Evolutionary conservation across 2,888 invertebrate genomes (phyloP).

Genomic region (Julus scanicus): DNA sequence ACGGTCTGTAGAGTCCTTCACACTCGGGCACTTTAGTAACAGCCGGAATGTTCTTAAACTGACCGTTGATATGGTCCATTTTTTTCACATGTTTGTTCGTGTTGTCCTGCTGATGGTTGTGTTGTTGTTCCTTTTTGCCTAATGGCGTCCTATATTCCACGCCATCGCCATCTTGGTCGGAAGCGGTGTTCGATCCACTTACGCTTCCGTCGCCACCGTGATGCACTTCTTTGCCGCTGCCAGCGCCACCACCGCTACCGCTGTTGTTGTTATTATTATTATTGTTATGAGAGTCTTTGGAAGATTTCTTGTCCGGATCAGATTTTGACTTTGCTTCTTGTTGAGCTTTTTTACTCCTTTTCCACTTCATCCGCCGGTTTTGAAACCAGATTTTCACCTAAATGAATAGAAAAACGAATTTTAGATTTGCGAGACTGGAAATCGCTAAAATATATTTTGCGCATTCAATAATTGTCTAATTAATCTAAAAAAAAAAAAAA

Average conservation of each 20-base stretch:
- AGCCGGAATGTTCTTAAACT: constrained; percentile 53
- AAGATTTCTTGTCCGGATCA: constrained; percentile 62
- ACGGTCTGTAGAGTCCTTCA: constrained; percentile 69
- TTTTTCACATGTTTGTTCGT: constrained; percentile 49
- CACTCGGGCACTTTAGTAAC: constrained; percentile 56
- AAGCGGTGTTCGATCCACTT: background rate
- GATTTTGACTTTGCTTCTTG: constrained; percentile 75
- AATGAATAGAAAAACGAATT: no score
- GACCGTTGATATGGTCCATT: constrained; percentile 56
- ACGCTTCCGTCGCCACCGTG: background rate
- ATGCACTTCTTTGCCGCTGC: background rate
- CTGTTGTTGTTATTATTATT: constrained; percentile 51
- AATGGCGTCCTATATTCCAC: background rate
- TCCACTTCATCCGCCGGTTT: constrained; percentile 99
- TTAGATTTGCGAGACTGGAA: no score
- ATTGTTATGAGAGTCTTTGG: constrained; percentile 54
- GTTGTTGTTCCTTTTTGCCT: constrained; percentile 37
- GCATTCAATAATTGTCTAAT: no score
- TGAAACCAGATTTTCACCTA: constrained; percentile 99
- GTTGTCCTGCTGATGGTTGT: background rate
- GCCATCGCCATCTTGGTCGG: background rate
- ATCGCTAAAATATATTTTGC: no score
- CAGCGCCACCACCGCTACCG: background rate
- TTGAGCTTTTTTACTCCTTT: constrained; percentile 95
- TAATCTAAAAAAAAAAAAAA: no score